Evolutionary conservation across 2,888 invertebrate genomes (phyloP).

Genomic region (Meta bourneti): DNA sequence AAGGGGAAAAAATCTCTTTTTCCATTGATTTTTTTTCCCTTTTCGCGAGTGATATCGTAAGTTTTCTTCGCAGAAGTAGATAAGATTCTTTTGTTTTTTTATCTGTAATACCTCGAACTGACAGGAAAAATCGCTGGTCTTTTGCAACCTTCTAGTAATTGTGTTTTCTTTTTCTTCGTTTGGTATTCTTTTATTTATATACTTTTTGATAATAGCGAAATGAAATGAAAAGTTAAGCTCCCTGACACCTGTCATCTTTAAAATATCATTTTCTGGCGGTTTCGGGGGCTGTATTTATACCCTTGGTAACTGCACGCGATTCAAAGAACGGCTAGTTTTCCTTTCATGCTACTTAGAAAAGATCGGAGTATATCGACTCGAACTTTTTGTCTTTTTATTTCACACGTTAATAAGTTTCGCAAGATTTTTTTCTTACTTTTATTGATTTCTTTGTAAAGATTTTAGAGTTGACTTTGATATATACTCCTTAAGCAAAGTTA

Average conservation of each 20-base stretch:
- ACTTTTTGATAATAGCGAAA: conserved; percentile 32
- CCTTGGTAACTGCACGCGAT: neutral
- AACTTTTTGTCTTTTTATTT: neutral
- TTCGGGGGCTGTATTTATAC: neutral
- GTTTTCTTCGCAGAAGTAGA: conserved; percentile 59
- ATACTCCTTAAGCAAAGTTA: no score
- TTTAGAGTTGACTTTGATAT: no score
- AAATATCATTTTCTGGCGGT: conserved; percentile 14
- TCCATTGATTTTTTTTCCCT: conserved; percentile 50
- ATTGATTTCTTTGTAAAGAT: neutral
- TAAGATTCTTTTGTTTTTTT: conserved; percentile 62
- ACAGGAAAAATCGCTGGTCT: conserved; percentile 62
- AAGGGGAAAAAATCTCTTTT: conserved; percentile 44
- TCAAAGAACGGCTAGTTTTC: neutral
- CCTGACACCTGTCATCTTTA: conserved; percentile 59
- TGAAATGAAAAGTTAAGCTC: conserved; percentile 62
- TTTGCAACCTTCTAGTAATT: conserved; percentile 33
- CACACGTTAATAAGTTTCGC: neutral
- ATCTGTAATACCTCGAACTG: conserved; percentile 54
- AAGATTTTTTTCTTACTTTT: neutral
- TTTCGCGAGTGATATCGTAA: conserved; percentile 52
- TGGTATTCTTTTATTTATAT: neutral
- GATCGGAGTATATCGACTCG: neutral
- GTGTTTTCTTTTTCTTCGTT: conserved; percentile 8
- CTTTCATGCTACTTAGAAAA: neutral